A percentile compares a stretch with the other conserved stretches of the same genome.
Evolutionary conservation across 2,113 vertebrate genomes (phyloP).

Genomic region (Ibidorhyncha struthersii): DNA sequence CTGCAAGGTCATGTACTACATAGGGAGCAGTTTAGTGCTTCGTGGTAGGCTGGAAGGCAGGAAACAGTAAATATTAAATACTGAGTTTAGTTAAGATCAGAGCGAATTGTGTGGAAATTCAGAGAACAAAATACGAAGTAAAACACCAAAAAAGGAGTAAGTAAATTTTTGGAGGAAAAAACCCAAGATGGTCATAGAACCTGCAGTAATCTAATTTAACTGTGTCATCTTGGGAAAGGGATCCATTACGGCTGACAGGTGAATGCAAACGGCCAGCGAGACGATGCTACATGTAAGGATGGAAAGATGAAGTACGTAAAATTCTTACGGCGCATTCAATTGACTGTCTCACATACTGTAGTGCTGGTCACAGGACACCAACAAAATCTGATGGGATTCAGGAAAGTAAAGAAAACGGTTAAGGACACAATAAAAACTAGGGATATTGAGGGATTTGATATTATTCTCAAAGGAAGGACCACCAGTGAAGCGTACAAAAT

Average conservation of each 20-base stretch:
- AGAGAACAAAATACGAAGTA: background rate
- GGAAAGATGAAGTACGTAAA: too few species aligned
- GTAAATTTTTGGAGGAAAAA: background rate
- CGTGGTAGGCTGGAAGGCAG: background rate
- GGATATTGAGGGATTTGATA: accelerated
- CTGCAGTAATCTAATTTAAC: background rate
- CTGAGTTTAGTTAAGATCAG: background rate
- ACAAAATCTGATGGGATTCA: background rate
- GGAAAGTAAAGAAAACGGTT: background rate
- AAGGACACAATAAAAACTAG: background rate
- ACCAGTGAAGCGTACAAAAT: accelerated
- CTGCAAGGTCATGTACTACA: background rate
- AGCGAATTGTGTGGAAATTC: background rate
- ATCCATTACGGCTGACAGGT: accelerated
- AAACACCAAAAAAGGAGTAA: background rate
- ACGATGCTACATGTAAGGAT: accelerated
- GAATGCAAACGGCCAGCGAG: background rate
- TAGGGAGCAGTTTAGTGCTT: background rate
- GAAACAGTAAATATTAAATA: background rate
- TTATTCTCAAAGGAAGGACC: background rate
- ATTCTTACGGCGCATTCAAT: accelerated
- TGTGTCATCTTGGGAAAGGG: background rate
- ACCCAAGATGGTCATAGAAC: background rate
- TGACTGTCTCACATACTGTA: accelerated
- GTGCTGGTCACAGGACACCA: background rate